Evolutionary conservation across 2,113 vertebrate genomes (phyloP).

Genomic region (Entomyzon cyanotis): DNA sequence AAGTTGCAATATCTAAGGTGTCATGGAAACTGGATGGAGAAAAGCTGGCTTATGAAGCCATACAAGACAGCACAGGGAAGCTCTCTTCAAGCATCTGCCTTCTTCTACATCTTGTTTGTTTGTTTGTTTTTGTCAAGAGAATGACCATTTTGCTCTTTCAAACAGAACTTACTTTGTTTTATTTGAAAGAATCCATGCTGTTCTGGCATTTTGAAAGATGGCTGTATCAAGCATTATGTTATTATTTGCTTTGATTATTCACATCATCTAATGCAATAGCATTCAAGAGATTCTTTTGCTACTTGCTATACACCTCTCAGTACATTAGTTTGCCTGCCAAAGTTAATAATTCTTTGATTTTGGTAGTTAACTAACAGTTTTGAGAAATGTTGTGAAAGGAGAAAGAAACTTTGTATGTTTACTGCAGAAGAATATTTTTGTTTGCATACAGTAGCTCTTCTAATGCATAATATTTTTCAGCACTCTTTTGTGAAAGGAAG

Average conservation of each 20-base stretch:
- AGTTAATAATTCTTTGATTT: not conserved
- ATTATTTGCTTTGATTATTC: constrained; percentile 7
- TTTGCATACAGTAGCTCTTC: not conserved
- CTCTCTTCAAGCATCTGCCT: not conserved
- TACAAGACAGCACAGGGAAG: not conserved
- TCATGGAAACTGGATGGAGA: constrained; percentile 29
- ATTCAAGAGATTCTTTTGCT: not conserved
- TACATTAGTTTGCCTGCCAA: not conserved
- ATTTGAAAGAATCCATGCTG: not conserved
- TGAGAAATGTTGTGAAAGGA: not conserved
- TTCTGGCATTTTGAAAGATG: not conserved
- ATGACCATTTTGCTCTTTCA: not conserved
- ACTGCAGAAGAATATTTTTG: not conserved
- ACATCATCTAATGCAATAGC: not conserved
- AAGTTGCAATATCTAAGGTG: constrained; percentile 12
- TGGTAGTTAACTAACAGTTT: not conserved
- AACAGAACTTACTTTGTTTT: not conserved
- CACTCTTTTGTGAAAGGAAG: not conserved
- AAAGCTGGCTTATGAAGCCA: not conserved
- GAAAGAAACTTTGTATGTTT: not conserved
- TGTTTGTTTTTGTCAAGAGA: not conserved
- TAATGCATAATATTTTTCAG: not conserved
- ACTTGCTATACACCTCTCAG: not conserved
- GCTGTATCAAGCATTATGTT: not conserved
- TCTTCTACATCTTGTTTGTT: not conserved